These are phyloP conservation scores for Acromyrmex charruanus DNA, from an alignment of 1,140 invertebrate genomes.

Conservation along the genomic window DNA sequence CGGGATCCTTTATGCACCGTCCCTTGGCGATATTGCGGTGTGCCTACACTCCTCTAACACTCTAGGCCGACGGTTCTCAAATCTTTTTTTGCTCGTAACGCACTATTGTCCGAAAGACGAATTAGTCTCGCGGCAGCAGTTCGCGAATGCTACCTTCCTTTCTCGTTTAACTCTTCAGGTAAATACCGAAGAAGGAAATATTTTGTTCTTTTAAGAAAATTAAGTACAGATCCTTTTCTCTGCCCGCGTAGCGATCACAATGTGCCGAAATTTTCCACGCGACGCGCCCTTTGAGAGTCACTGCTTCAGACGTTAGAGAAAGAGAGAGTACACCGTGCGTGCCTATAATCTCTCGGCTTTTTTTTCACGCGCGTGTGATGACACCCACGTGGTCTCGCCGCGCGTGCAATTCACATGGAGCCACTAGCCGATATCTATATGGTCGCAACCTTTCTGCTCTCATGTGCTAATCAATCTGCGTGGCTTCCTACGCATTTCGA, in stretches of 20 bases:
- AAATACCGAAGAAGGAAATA: neutral
- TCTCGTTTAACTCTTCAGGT: neutral
- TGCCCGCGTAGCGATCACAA: neutral
- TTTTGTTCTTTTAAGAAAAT: neutral
- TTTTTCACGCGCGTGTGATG: slow-evolving; percentile 74
- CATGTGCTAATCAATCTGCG: slow-evolving; percentile 86
- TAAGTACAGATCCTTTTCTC: neutral
- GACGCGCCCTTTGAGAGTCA: slow-evolving; percentile 48
- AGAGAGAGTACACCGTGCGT: slow-evolving; percentile 47
- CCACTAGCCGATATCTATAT: slow-evolving; percentile 84
- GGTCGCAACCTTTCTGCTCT: slow-evolving; percentile 86
- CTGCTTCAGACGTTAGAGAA: slow-evolving; percentile 36
- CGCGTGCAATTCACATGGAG: slow-evolving; percentile 83
- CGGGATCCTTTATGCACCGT: slow-evolving; percentile 63
- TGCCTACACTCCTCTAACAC: slow-evolving; percentile 58
- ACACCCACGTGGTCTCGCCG: slow-evolving; percentile 73
- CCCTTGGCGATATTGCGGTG: slow-evolving; percentile 62
- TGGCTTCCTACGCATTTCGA: slow-evolving; percentile 86
- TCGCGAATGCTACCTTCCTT: neutral
- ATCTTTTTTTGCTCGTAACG: slow-evolving; percentile 44
- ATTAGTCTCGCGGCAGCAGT: neutral
- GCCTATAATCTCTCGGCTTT: slow-evolving; percentile 71
- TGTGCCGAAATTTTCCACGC: neutral
- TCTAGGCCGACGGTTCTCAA: slow-evolving; percentile 56
- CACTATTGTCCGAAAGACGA: slow-evolving; percentile 4